Conservation (phyloP, 1,140 invertebrate species). For the Druon quercuslanigerum region DNA sequence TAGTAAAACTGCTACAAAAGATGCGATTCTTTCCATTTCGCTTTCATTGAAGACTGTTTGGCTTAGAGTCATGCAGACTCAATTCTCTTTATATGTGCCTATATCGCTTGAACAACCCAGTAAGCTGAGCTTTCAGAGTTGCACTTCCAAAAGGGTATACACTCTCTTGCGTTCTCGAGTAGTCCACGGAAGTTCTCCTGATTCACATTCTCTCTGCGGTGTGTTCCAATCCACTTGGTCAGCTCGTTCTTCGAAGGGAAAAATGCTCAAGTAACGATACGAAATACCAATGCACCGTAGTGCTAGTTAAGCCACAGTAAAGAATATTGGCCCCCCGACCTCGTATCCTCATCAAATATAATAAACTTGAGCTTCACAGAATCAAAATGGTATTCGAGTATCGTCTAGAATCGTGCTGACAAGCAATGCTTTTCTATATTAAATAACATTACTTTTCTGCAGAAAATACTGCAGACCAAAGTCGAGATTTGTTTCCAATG, state of each 20-base stretch:
- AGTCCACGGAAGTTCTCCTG: neutral
- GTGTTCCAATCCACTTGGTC: slow-evolving; percentile 25
- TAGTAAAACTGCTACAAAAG: neutral
- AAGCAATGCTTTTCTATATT: no score
- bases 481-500: no score
- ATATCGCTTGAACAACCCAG: neutral
- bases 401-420: no score
- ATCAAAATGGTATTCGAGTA: neutral
- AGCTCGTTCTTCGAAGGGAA: slow-evolving; percentile 5
- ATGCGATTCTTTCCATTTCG: slow-evolving; percentile 3
- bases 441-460: no score
- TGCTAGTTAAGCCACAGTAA: neutral
- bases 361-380: neutral
- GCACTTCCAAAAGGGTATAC: slow-evolving; percentile 8
- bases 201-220: slow-evolving; percentile 27
- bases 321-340: slow-evolving; percentile 3
- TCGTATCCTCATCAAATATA: neutral
- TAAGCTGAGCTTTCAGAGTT: slow-evolving; percentile 15
- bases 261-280: slow-evolving; percentile 5
- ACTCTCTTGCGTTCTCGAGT: slow-evolving; percentile 1
- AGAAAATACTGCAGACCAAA: no score
- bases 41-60: slow-evolving; percentile 1
- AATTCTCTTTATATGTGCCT: neutral
- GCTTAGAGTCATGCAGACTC: no score
- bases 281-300: neutral